phyloP scores from a whole-genome alignment of 1,140 invertebrate genomes.

The Brachionus rubens region DNA sequence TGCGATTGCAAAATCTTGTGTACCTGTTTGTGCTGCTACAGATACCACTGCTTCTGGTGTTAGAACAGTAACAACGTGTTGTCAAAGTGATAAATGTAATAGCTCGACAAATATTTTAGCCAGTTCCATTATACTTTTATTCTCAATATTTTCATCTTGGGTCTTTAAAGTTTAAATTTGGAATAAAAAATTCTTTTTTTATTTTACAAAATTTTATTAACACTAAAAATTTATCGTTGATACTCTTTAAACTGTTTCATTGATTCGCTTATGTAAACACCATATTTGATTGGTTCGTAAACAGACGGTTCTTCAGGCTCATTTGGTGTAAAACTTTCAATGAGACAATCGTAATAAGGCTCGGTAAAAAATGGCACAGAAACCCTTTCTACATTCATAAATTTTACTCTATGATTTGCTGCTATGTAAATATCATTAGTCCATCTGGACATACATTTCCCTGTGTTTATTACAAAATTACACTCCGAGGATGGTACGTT shows the following conservation, averaged over 20 bases:
- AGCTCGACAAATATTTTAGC: no score
- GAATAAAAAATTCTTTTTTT: no score
- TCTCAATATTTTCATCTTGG: no score
- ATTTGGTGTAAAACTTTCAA: background rate
- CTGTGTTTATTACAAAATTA: slow-evolving; percentile 17
- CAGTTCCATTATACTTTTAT: no score
- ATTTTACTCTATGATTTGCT: slow-evolving; percentile 20
- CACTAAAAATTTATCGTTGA: background rate
- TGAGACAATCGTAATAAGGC: background rate
- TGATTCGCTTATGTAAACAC: background rate
- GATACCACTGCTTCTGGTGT: no score
- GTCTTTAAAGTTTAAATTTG: no score
- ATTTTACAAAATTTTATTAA: no score
- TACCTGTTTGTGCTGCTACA: no score
- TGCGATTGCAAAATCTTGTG: no score
- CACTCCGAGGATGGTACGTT: background rate
- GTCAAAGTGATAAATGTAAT: no score
- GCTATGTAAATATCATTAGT: slow-evolving; percentile 3
- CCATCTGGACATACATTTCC: background rate
- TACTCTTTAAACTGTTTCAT: slow-evolving; percentile 17
- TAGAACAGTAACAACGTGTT: no score
- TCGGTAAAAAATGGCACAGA: slow-evolving; percentile 15
- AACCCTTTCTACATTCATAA: slow-evolving; percentile 1
- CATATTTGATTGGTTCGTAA: background rate
- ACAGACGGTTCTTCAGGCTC: background rate